A percentile compares a stretch with the other conserved stretches of the same genome.
Conservation (phyloP, 1,140 invertebrate species). For the Hycleus cichorii region DNA sequence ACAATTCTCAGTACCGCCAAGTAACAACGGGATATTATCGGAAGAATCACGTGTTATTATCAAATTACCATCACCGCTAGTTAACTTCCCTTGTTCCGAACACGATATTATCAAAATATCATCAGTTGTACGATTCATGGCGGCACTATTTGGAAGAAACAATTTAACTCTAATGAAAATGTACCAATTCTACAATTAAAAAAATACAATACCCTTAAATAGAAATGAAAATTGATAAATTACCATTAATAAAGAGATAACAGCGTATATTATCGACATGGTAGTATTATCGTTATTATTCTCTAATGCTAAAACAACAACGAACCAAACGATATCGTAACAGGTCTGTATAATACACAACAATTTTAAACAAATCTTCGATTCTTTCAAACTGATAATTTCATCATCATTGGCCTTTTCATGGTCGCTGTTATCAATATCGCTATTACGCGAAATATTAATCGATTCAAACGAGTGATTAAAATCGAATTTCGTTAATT, state of each 20-base stretch:
- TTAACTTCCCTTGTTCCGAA: constrained; percentile 20
- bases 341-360: constrained; percentile 36
- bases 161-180: constrained; percentile 36
- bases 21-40: constrained; percentile 36
- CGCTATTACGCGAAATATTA: constrained; percentile 26
- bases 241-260: constrained; percentile 49
- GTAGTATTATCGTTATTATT: constrained; percentile 51
- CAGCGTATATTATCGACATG: constrained; percentile 52
- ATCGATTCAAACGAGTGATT: constrained; percentile 36
- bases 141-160: constrained; percentile 29
- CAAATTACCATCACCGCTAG: constrained; percentile 1
- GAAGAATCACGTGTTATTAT: constrained; percentile 31
- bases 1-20: constrained; percentile 24
- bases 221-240: constrained; percentile 21
- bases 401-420: constrained; percentile 39
- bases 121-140: constrained; percentile 20
- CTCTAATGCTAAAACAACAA: constrained; percentile 63
- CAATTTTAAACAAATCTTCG: constrained; percentile 35
- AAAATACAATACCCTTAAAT: neutral
- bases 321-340: constrained; percentile 53
- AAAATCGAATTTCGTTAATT: constrained; percentile 36
- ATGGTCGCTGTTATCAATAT: constrained; percentile 36
- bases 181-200: constrained; percentile 36
- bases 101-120: constrained; percentile 10
- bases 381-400: constrained; percentile 33